Conservation (phyloP, 2,797 vertebrate genomes). For the Tenualosa ilisha region DNA sequence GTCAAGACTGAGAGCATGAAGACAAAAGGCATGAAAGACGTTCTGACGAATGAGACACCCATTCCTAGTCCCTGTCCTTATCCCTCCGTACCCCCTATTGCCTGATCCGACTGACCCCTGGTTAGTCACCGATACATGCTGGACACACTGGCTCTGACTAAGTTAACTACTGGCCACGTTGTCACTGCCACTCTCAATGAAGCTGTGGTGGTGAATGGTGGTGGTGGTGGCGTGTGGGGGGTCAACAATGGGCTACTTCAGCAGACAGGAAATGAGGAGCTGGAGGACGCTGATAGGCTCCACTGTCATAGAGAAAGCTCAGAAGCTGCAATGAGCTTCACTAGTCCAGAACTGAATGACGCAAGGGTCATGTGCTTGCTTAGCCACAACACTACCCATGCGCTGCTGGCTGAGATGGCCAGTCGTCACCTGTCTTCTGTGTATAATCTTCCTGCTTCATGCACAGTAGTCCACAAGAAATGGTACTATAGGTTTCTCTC, state of each 20-base stretch:
- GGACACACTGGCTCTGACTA: background rate
- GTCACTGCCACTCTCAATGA: background rate
- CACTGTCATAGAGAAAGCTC: background rate
- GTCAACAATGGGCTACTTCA: slow-evolving; percentile 14
- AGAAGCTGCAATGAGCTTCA: background rate
- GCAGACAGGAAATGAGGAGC: slow-evolving; percentile 16
- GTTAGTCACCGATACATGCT: background rate
- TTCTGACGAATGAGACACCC: background rate
- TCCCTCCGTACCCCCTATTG: background rate
- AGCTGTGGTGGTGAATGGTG: background rate
- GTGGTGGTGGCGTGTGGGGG: background rate
- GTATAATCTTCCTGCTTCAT: background rate
- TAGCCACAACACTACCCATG: background rate
- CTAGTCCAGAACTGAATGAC: background rate
- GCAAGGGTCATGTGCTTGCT: background rate
- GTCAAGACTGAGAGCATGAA: background rate
- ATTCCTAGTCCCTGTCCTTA: background rate
- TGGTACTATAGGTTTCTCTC: background rate
- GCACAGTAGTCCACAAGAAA: background rate
- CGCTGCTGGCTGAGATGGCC: background rate
- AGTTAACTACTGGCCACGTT: background rate
- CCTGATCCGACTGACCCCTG: background rate
- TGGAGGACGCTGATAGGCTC: slow-evolving; percentile 6
- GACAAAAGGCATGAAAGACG: background rate
- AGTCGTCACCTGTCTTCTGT: background rate